Conservation (phyloP, 2,888 invertebrate species). For the Lasioglossum leucozonium region DNA sequence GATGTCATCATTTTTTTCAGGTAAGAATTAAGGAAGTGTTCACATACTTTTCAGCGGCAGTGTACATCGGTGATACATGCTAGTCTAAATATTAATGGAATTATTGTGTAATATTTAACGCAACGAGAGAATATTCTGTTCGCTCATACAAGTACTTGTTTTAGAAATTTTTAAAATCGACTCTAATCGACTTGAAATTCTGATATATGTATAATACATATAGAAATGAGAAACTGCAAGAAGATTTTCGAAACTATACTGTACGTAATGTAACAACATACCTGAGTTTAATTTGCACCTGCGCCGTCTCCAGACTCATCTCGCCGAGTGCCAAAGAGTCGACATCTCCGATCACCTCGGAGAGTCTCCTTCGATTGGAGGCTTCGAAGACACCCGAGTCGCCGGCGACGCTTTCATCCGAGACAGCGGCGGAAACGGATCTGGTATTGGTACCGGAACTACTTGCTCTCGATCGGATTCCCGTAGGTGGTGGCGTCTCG, state of each 20-base stretch:
- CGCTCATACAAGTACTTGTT: too few relatives aligned
- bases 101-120: too few relatives aligned
- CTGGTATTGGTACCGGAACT: conserved; percentile 91
- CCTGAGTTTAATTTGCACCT: conserved; percentile 95
- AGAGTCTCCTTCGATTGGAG: conserved; percentile 87
- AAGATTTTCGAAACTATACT: not conserved
- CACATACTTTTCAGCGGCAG: too few relatives aligned
- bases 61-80: not conserved
- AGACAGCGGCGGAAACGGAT: conserved; percentile 97
- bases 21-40: too few relatives aligned
- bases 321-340: conserved; percentile 83
- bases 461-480: conserved; percentile 82
- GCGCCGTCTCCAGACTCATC: conserved; percentile 91
- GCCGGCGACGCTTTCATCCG: conserved; percentile 98
- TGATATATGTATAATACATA: not conserved
- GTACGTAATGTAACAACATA: conserved; percentile 69
- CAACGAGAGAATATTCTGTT: not conserved
- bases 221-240: not conserved
- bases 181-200: not conserved
- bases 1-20: too few relatives aligned
- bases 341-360: conserved; percentile 76
- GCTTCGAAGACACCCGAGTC: conserved; percentile 97
- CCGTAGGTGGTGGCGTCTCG: conserved; percentile 91
- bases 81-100: too few relatives aligned
- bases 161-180: too few relatives aligned